Base-by-base conservation (phyloP, 2,888 invertebrate species). In the Copidosoma aretas region DNA sequence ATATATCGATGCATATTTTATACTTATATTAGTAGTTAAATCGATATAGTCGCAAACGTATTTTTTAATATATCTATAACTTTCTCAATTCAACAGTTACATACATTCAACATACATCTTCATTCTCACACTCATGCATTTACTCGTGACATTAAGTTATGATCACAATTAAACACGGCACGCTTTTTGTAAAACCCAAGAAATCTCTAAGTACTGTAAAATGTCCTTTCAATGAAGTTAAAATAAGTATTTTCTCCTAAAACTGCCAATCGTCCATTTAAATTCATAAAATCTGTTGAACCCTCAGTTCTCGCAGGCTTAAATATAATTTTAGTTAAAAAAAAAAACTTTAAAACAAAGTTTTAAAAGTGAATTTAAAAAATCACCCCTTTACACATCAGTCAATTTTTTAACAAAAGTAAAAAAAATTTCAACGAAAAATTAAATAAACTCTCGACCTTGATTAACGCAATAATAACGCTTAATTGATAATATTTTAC, bases 131-230 rank as follows among this genome's bases (percentile, higher is more conserved):
- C 19, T 49, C 64, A 14, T 64, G 61, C 43, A 14, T 56, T 52
- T 61, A 72, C 57, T 66, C 68, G 71, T 68, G 69, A 73, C 70
- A 73, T 71, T 73, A 73, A 72, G 61, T 72, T 72, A 71, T 76
- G 75, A 81, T 81, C 78, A 80, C 80, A 81, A 78, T 80, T 75
- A 71, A 76, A 76, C 79, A 75, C 78, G 78, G 77, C 78, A 78
- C 78, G 77, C 70, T 71, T 73, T 70, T 71, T 71, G 75, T 74
- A 67, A 32, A 32, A 72, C 64, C 74, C 73, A 76, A 76, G 77
- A 77, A 80, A 78, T 75, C 76, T 79, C 78, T 82, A 82, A 82
- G 82, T 81, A 81, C 81, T 80, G 73, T 71, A 68, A 74, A 73
- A 67, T 73, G 73, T 75, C 71, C 63, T 72, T 73, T 56, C 19